Conservation (phyloP, 2,797 vertebrate species). For the Acestrorhynchus altus region DNA sequence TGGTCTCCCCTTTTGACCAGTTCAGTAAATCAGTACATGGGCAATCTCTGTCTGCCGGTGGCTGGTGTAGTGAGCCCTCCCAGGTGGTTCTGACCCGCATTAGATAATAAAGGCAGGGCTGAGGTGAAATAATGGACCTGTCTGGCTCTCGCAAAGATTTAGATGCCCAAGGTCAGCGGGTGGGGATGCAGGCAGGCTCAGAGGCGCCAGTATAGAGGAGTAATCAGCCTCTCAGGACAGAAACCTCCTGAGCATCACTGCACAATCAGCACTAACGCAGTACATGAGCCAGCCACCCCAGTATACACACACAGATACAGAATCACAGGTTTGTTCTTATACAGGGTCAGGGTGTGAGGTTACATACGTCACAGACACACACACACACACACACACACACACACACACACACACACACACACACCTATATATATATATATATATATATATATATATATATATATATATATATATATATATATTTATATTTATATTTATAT, state of each 20-base stretch:
- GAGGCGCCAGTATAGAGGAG: slow-evolving; percentile 31
- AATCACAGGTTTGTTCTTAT: background rate
- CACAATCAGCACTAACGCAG: slow-evolving; percentile 36
- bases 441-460: background rate
- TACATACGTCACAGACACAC: background rate
- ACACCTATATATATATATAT: background rate
- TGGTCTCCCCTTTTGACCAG: slow-evolving; percentile 37
- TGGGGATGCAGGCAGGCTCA: slow-evolving; percentile 39
- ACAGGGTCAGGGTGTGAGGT: background rate
- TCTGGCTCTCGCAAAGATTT: slow-evolving; percentile 50
- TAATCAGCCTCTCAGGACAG: slow-evolving; percentile 41
- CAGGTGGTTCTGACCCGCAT: slow-evolving; percentile 33
- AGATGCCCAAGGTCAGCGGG: slow-evolving; percentile 54
- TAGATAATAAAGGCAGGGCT: slow-evolving; percentile 48
- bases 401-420: background rate
- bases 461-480: too few species aligned
- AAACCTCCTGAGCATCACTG: slow-evolving; percentile 47
- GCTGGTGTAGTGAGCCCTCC: slow-evolving; percentile 24
- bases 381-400: background rate
- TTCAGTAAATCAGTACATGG: slow-evolving; percentile 49
- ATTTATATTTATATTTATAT: too few species aligned
- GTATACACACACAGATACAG: background rate
- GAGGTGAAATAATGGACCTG: slow-evolving; percentile 53
- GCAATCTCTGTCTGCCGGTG: slow-evolving; percentile 36
- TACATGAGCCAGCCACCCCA: slow-evolving; percentile 19